A percentile compares a stretch with the other conserved stretches of the same genome.
Evolutionary conservation across 2,113 vertebrate genomes (phyloP).

Genomic region (Urocitellus parryii): DNA sequence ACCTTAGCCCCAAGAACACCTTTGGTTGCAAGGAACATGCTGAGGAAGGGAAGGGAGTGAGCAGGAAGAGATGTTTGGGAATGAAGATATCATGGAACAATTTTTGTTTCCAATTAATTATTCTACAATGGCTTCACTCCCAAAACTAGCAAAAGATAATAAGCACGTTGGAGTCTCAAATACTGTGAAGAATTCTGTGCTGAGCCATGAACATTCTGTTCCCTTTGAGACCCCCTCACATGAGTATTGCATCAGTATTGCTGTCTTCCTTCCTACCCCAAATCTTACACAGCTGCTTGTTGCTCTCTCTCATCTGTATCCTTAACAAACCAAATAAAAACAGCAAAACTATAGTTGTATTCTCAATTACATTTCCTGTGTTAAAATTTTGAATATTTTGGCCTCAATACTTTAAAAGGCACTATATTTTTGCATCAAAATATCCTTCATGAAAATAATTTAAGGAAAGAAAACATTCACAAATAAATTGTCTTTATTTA

Average conservation of each 20-base stretch:
- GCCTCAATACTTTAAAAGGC: not conserved
- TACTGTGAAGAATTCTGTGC: not conserved
- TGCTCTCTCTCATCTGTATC: not conserved
- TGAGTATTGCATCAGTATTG: no score
- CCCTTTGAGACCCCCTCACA: fast-evolving
- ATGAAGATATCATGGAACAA: not conserved
- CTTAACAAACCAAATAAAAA: not conserved
- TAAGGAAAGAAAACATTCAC: not conserved
- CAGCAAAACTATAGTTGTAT: not conserved
- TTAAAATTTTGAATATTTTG: not conserved
- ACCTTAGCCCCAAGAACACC: not conserved
- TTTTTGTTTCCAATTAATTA: not conserved
- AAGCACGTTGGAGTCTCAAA: not conserved
- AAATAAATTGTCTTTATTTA: not conserved
- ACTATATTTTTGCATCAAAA: not conserved
- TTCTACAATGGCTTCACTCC: not conserved
- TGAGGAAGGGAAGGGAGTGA: not conserved
- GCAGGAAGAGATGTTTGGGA: not conserved
- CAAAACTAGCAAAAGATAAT: not conserved
- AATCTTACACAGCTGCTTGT: fast-evolving
- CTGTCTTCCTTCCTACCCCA: not conserved
- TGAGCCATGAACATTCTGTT: fast-evolving
- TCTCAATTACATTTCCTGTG: not conserved
- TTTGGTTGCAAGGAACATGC: not conserved
- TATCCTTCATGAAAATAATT: not conserved